phyloP scores from a whole-genome alignment of 2,113 vertebrate species.

The Scolopax mira region DNA sequence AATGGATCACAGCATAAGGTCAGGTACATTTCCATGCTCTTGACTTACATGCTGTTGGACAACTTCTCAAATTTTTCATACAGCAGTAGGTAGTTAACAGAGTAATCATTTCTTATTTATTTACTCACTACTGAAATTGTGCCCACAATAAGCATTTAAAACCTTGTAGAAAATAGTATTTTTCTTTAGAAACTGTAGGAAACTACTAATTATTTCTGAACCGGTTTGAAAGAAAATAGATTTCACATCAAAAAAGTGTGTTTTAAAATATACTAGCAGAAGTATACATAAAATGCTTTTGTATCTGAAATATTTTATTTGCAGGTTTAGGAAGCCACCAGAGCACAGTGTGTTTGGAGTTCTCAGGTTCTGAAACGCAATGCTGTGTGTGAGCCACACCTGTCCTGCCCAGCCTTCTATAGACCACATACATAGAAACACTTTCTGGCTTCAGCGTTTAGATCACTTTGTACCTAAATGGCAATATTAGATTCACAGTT shows the following conservation, averaged over 20 bases:
- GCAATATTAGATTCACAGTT: neutral
- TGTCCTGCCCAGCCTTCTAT: neutral
- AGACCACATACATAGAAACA: neutral
- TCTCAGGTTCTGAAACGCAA: neutral
- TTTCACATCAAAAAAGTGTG: neutral
- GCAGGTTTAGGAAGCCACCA: neutral
- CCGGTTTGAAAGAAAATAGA: neutral
- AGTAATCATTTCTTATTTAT: neutral
- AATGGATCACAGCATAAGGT: neutral
- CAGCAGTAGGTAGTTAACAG: neutral
- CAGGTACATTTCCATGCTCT: neutral
- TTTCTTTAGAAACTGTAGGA: neutral
- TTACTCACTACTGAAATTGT: neutral
- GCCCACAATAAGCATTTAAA: neutral
- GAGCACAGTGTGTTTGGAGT: fast-evolving
- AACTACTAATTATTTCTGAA: neutral
- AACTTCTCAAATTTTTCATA: neutral
- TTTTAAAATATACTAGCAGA: neutral
- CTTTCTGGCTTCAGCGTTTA: neutral
- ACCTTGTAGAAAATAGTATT: neutral
- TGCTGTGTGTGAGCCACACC: neutral
- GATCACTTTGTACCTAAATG: neutral
- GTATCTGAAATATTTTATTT: neutral
- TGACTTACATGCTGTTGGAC: neutral
- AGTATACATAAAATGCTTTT: neutral